Percentiles rank a stretch among this genome's conserved stretches.
Conservation (phyloP, 2,888 invertebrate genomes). For the Monoplex corrugatus region DNA sequence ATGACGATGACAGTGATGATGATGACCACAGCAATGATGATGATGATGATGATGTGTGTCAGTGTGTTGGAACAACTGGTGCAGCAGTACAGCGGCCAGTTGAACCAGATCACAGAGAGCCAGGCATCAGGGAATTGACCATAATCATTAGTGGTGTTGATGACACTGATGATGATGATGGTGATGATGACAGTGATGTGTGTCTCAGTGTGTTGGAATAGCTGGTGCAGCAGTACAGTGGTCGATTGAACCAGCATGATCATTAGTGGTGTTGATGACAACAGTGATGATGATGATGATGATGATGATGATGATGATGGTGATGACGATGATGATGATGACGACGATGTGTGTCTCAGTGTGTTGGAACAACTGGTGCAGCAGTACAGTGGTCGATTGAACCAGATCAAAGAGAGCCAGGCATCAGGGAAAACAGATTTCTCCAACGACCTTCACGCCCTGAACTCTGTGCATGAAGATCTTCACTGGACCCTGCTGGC, state of each 20-base stretch:
- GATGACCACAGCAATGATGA: too few species aligned
- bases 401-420: constrained; percentile 78
- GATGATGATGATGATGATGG: too few species aligned
- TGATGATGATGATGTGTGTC: too few species aligned
- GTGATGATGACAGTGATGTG: too few species aligned
- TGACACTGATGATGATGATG: too few species aligned
- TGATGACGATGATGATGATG: too few species aligned
- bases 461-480: constrained; percentile 91
- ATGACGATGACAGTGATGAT: too few species aligned
- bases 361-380: constrained; percentile 87
- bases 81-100: constrained; percentile 83
- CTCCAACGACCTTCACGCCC: constrained; percentile 78
- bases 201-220: constrained; percentile 85
- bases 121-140: constrained; percentile 65
- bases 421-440: constrained; percentile 66
- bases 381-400: constrained; percentile 83
- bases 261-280: too few species aligned
- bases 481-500: constrained; percentile 94
- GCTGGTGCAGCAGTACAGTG: constrained; percentile 85
- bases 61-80: constrained; percentile 87
- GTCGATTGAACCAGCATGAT: constrained; percentile 82
- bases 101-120: constrained; percentile 81
- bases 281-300: too few species aligned
- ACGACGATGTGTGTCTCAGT: constrained; percentile 82
- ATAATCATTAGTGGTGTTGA: too few species aligned